phyloP scores from a whole-genome alignment of 2,888 invertebrate genomes.

The Acanthococcus lagerstroemiae region DNA sequence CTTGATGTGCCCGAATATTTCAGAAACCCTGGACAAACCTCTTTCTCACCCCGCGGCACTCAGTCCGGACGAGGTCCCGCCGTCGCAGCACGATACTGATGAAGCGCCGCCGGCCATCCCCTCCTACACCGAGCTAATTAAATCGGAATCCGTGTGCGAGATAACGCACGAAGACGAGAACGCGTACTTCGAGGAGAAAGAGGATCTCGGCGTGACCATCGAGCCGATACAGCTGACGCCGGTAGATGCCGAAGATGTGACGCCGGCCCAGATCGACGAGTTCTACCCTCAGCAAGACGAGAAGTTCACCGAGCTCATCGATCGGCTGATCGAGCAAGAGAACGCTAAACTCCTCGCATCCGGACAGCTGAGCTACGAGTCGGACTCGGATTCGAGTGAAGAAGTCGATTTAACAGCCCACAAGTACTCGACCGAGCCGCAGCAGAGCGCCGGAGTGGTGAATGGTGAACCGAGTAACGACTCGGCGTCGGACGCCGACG shows the following conservation, averaged over 20 bases:
- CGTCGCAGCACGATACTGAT: too few relatives aligned
- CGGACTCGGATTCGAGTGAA: constrained; percentile 37
- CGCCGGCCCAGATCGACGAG: neutral
- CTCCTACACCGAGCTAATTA: neutral
- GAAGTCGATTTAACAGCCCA: neutral
- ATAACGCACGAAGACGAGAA: neutral
- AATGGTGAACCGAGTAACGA: neutral
- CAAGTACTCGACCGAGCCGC: neutral
- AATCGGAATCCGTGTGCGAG: neutral
- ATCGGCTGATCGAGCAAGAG: constrained; percentile 36
- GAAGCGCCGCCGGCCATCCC: neutral
- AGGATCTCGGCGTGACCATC: neutral
- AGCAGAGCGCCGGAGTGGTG: neutral
- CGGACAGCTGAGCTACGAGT: constrained; percentile 33
- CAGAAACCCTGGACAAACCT: neutral
- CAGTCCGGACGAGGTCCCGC: too few relatives aligned
- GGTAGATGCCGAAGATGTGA: neutral
- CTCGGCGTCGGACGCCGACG: constrained; percentile 38
- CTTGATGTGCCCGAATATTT: neutral
- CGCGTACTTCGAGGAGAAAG: neutral
- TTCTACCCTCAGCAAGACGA: constrained; percentile 31
- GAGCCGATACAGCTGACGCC: neutral
- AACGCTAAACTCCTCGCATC: constrained; percentile 34
- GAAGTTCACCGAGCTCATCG: constrained; percentile 34
- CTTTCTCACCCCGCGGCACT: too few relatives aligned